phyloP scores from a whole-genome alignment of 2,888 invertebrate species.

The Drosophila meridiana region DNA sequence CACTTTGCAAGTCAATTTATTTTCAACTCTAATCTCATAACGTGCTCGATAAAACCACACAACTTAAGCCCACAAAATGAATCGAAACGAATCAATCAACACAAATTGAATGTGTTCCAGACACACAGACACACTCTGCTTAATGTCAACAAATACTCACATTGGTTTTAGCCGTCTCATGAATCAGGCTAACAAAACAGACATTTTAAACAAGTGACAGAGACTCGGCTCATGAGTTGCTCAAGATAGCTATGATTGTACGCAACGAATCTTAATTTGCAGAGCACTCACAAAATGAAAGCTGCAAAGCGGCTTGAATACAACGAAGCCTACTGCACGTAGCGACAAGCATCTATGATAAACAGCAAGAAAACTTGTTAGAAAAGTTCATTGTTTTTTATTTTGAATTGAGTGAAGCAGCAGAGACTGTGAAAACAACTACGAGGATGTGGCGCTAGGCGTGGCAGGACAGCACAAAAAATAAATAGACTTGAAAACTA shows the following conservation, averaged over 20 bases:
- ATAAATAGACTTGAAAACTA: constrained; percentile 53
- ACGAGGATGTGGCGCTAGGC: neutral
- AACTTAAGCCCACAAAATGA: neutral
- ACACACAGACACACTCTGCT: constrained; percentile 49
- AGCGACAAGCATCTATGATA: constrained; percentile 27
- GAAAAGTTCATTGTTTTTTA: constrained; percentile 32
- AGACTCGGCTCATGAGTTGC: neutral
- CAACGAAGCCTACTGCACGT: constrained; percentile 10
- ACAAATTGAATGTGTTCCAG: constrained; percentile 27
- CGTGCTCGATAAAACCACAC: too few species aligned
- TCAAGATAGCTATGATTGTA: neutral
- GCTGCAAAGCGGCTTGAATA: constrained; percentile 2
- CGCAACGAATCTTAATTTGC: neutral
- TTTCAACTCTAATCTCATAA: too few species aligned
- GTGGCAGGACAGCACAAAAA: neutral
- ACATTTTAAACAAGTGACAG: neutral
- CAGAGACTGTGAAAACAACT: constrained; percentile 14
- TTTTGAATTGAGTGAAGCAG: constrained; percentile 28
- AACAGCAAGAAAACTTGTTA: constrained; percentile 28
- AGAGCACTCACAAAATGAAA: neutral
- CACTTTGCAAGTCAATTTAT: too few species aligned
- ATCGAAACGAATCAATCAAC: constrained; percentile 16
- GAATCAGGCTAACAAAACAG: neutral
- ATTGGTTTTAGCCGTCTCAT: neutral
- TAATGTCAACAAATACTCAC: neutral